These are phyloP conservation scores for Cottus gobio DNA, from an alignment of 2,113 vertebrate species.

Conservation along the genomic window DNA sequence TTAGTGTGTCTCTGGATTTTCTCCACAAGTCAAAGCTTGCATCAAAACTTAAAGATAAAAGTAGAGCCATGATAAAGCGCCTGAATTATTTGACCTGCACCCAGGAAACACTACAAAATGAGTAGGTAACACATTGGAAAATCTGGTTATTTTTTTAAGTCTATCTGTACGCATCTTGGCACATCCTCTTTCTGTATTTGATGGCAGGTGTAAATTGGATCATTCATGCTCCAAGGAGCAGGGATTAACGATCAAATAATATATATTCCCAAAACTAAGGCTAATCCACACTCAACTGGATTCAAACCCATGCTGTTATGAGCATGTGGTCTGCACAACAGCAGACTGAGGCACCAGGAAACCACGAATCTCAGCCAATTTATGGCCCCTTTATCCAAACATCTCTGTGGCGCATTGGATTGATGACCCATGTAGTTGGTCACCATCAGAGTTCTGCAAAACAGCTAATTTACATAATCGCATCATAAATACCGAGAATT, in stretches of 20 bases:
- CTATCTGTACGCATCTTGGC: constrained; percentile 55
- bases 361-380: constrained; percentile 77
- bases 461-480: constrained; percentile 98
- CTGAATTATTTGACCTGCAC: constrained; percentile 9
- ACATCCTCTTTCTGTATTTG: constrained; percentile 65
- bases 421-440: constrained; percentile 81
- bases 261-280: constrained; percentile 70
- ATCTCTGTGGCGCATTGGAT: constrained; percentile 72
- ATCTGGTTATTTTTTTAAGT: constrained; percentile 7
- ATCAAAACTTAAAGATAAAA: constrained; percentile 29
- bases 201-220: constrained; percentile 80
- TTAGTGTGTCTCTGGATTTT: constrained; percentile 18
- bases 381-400: constrained; percentile 73
- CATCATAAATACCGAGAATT: constrained; percentile 99
- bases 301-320: constrained; percentile 72
- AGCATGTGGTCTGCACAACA: constrained; percentile 71
- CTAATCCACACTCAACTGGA: constrained; percentile 76
- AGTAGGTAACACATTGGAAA: constrained; percentile 4
- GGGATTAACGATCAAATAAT: constrained; percentile 79
- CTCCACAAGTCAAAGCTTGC: constrained; percentile 63
- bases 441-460: constrained; percentile 78
- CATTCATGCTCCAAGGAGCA: constrained; percentile 72
- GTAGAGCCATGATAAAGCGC: background rate
- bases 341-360: constrained; percentile 72
- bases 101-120: constrained; percentile 1